Evolutionary conservation across 2,888 invertebrate species (phyloP), one percentile per base, ranked within the genome.

Genomic region (Tetropium fuscum): DNA sequence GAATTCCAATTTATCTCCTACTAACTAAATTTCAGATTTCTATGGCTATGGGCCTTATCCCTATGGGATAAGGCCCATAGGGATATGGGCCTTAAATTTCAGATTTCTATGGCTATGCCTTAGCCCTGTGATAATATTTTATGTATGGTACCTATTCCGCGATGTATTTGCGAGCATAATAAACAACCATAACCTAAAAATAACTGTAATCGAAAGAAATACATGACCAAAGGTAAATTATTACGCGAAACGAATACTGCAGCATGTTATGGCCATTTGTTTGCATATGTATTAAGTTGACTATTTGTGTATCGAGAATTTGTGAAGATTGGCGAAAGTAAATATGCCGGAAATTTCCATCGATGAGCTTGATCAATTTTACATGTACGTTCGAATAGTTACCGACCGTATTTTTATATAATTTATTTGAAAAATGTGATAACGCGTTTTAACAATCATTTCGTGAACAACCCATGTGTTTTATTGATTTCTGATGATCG

Each of bases 361-460:
- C 44, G 41, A 3, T 20, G 34, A 45, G 45, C 45, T 19, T 18
- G 18, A 34, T 13, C 13, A 13, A 36, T 45, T 45, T 30, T 45
- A 45, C 18, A 45, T 16, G n/a, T n/a, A 45, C 32, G 45, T 45
- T 45, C 10, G 30, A 45, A 45, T 6, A 10, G 47, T 32, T 18
- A 48, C 18, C 36, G 38, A 51, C 27, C 16, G 51, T 36, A 36
- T 51, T 51, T 51, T 51, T 20, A 48, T 51, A 51, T 60, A 22
- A 48, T 53, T 57, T 47, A 54, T 58, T 69, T 60, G 36, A 44
- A 57, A 60, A 56, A 60, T 71, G 71, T 71, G 69, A 71, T 71
- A 67, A 58, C 48, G 70, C 68, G 69, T 63, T 68, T n/a, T 57
- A 60, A 68, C 69, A 71, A 71, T 71, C 69, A 71, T 67, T 71